Conservation (phyloP, 1,140 invertebrate genomes). For the Pomacea maculata region DNA sequence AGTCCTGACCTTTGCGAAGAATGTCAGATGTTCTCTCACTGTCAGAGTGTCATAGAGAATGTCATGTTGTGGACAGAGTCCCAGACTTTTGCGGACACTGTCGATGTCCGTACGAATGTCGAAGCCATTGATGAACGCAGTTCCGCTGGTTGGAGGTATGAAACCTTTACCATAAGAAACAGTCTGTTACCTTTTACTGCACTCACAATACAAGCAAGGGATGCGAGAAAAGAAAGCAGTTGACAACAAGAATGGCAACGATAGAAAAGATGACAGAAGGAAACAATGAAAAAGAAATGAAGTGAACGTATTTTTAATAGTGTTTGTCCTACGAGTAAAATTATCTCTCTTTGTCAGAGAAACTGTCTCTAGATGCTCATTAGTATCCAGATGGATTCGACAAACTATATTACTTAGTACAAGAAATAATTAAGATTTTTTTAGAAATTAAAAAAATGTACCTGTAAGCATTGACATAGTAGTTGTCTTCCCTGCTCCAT, state of each 20-base stretch:
- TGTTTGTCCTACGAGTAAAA: no score
- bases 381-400: background rate
- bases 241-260: background rate
- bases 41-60: conserved; percentile 90
- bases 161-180: conserved; percentile 69
- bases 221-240: background rate
- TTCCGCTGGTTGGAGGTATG: conserved; percentile 74
- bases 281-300: no score
- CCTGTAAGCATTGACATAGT: conserved; percentile 78
- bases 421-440: no score
- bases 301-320: no score
- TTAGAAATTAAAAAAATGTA: conserved; percentile 33
- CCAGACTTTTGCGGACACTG: conserved; percentile 75
- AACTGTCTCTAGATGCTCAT: background rate
- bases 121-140: conserved; percentile 76
- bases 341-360: no score
- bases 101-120: conserved; percentile 69
- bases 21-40: conserved; percentile 87
- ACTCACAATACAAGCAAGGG: no score
- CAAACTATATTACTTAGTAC: no score
- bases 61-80: conserved; percentile 94
- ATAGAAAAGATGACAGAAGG: no score
- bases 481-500: conserved; percentile 77
- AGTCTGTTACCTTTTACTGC: background rate
- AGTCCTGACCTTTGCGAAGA: conserved; percentile 74